These are phyloP conservation scores for Parochlus steinenii DNA, from an alignment of 2,888 invertebrate species.

Conservation along the genomic window DNA sequence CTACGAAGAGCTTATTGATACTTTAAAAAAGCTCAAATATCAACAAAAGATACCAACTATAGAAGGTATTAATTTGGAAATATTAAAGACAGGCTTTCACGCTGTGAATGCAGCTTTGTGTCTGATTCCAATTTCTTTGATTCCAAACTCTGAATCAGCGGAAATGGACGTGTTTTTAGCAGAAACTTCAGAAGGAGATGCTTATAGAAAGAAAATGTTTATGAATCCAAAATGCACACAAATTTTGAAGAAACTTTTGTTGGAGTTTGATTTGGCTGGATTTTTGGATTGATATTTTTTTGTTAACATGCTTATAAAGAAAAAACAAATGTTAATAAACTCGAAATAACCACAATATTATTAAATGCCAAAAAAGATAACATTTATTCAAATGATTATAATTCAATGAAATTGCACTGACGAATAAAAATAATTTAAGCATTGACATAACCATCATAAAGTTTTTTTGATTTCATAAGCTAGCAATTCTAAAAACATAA, in stretches of 20 bases:
- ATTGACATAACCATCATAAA: too few relatives aligned
- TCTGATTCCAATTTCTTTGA: slow-evolving; percentile 26
- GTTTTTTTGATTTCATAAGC: too few relatives aligned
- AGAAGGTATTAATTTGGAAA: slow-evolving; percentile 25
- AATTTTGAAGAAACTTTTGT: slow-evolving; percentile 24
- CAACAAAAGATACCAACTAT: slow-evolving; percentile 23
- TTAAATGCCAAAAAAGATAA: too few relatives aligned
- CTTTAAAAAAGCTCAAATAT: slow-evolving; percentile 23
- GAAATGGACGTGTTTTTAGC: slow-evolving; percentile 14
- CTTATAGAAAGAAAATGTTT: slow-evolving; percentile 23
- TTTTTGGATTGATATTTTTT: slow-evolving; percentile 21
- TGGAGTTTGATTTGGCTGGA: slow-evolving; percentile 27
- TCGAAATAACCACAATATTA: too few relatives aligned
- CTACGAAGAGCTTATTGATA: slow-evolving; percentile 22
- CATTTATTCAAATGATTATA: too few relatives aligned
- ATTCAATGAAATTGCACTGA: too few relatives aligned
- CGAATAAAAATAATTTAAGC: too few relatives aligned
- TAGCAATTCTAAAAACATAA: too few relatives aligned
- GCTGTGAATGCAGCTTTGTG: slow-evolving; percentile 28
- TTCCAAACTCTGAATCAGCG: slow-evolving; percentile 18
- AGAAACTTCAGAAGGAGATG: slow-evolving; percentile 22
- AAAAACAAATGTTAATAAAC: too few relatives aligned
- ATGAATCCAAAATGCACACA: slow-evolving; percentile 26
- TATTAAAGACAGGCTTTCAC: slow-evolving; percentile 25
- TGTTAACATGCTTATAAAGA: too few relatives aligned